Base-by-base conservation (phyloP, 2,888 invertebrate species). In the Trachelus stipa region DNA sequence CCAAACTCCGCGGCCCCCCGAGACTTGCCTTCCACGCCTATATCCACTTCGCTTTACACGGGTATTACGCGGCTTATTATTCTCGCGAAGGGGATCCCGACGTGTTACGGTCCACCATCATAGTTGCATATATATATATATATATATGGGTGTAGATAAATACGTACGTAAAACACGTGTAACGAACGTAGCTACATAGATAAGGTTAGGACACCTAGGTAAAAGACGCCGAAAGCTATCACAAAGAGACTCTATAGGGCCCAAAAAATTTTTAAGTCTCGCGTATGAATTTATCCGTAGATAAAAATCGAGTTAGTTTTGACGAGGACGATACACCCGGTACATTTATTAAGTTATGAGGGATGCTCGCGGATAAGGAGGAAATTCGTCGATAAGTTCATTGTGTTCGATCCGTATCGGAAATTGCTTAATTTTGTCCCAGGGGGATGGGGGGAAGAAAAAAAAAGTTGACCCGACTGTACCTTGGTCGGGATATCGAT, bases 31-130 rank as follows among this genome's bases (percentile, higher is more conserved):
- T 73, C 76, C 73, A 80, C 79, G 82, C 79, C 84, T 82, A 84
- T 81, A 78, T 80, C 82, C 83, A 73, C 79, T 82, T 80, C 79
- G 76, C 77, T 78, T 80, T 81, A 81, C 78, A 83, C 80, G 83
- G 78, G 80, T 79, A 84, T 84, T 85, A 84, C 82, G 80, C 81
- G 80, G 77, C 80, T 75, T 75, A 80, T 81, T 78, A 81, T 80
- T 77, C 77, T 34, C 71, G 73, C 31, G 30, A 71, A 56, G 56
- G 56, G 56, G 56, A 56, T 23, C 23, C 56, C 23, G 9, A 56
- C 56, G 56, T 23, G 15, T 23, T 56, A 15, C 23, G 56, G 56
- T 56, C 56, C 23, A 56, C 56, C 56, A 56, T 15, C 9, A 23
- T 56, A 2, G 56, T 4, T 34, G 34, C 34, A 15, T 23, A 23